Evolutionary conservation across 2,113 vertebrate genomes (phyloP).

Genomic region (Saimiri boliviensis): DNA sequence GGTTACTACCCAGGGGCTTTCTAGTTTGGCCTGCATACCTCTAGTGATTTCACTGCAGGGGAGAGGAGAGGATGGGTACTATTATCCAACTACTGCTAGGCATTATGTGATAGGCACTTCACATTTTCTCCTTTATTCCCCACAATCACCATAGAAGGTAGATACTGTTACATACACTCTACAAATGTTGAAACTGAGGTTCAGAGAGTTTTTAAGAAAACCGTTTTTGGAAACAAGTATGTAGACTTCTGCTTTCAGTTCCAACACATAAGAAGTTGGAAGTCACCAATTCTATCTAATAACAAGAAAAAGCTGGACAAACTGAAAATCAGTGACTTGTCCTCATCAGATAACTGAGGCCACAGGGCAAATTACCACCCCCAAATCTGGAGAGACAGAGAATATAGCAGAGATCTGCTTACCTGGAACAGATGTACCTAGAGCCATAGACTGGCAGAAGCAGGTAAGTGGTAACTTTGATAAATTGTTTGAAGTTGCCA

Average conservation of each 20-base stretch:
- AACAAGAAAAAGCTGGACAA: background rate
- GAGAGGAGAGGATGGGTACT: fast-evolving
- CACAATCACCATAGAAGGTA: background rate
- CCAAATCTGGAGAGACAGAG: background rate
- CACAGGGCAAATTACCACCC: background rate
- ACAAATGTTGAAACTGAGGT: background rate
- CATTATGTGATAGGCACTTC: background rate
- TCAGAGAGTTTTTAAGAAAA: background rate
- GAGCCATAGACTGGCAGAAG: background rate
- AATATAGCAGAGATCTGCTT: background rate
- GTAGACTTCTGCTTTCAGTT: background rate
- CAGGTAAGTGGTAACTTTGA: background rate
- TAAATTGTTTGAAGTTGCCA: background rate
- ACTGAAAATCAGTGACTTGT: background rate
- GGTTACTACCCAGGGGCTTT: background rate
- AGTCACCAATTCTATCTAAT: background rate
- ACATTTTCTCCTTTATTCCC: background rate
- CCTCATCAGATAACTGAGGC: background rate
- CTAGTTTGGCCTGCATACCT: background rate
- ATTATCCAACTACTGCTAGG: background rate
- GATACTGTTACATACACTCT: background rate
- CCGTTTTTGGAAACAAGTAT: background rate
- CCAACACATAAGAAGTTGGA: background rate
- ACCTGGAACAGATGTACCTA: background rate
- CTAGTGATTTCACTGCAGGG: background rate